phyloP scores from a whole-genome alignment of 2,113 vertebrate species.

The Tetraodon nigroviridis region DNA sequence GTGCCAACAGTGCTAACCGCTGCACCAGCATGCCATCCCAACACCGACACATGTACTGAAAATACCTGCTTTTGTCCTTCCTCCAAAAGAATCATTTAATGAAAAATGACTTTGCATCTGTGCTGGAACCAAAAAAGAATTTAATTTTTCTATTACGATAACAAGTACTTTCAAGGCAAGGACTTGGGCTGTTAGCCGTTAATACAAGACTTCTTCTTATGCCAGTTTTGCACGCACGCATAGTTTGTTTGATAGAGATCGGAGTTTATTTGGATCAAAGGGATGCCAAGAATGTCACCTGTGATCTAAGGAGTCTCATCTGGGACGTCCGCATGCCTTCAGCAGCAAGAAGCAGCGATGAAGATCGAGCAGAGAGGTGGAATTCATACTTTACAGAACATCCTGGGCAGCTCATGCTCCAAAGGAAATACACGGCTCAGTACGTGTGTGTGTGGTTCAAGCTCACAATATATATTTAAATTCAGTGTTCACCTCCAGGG shows the following conservation, averaged over 20 bases:
- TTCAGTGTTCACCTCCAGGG: not conserved
- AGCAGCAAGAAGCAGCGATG: conserved; percentile 23
- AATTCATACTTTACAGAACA: conserved; percentile 35
- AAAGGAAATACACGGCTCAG: conserved; percentile 29
- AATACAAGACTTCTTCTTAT: too few species aligned
- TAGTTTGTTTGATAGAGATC: conserved; percentile 17
- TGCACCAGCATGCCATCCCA: too few species aligned
- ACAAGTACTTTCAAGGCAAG: too few species aligned
- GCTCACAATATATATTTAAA: not conserved
- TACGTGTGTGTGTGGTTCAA: not conserved
- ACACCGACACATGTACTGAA: too few species aligned
- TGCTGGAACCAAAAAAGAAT: too few species aligned
- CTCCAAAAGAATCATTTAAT: too few species aligned
- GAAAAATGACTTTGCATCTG: too few species aligned
- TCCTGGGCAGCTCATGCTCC: conserved; percentile 35
- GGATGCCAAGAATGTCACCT: conserved; percentile 26
- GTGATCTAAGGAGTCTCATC: conserved; percentile 25
- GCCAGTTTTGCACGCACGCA: conserved; percentile 11
- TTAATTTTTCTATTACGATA: too few species aligned
- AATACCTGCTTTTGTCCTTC: too few species aligned
- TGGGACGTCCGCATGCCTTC: conserved; percentile 29
- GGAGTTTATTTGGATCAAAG: conserved; percentile 42
- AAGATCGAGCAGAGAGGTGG: conserved; percentile 33
- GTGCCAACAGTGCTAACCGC: too few species aligned
- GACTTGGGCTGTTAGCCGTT: too few species aligned